Evolutionary conservation across 1,140 invertebrate species (phyloP), one percentile per base, ranked within the genome.

Genomic region (Subanguina moxae): DNA sequence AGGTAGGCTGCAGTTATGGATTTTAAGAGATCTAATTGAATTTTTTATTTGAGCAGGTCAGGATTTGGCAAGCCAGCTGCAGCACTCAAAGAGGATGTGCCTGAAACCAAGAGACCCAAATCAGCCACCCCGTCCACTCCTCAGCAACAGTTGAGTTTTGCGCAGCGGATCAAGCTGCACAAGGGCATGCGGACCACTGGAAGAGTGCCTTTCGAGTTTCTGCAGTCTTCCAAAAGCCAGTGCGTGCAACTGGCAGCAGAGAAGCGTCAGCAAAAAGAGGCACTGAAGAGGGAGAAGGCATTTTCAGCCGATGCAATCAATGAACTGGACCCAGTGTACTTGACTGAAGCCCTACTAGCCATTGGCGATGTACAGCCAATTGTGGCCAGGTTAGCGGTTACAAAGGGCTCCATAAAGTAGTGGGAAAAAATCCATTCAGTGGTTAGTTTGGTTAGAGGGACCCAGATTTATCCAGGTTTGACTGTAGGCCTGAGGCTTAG

Each of bases 341-440:
- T 76, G 32, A 72, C 65, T 21, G 74, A 76, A 57, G 74, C 74
- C 1, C 52, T 76, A 21, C 30, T 73, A 28, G 70, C 76, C 23
- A 57, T 76, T 57, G 74, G 75, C 13, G 73, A 74, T 64, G 69
- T 73, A 30, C 74, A 76, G 46, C 74, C 74, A 23, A 68, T 64
- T 21, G 73, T 75, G n/a, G 73, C 73, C 28, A 76, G 73, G 73
- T 75, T 64, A 57, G 71, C 23, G 13, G 23, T 25, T 68, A 43
- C 42, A 61, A 21, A 52, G 3, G 48, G 48, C 3, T 15, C 23
- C 23, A 45, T n/a, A 45, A 45, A 11, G 11, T 52, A 21, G 8
- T 19, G 48, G 23, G 15, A 3, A 3, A 19, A 21, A 25, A 3
- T 52, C 48, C 3, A 52, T 7, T 21, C 3, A 38, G n/a, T n/a